These are phyloP conservation scores for Rhyzopertha dominica DNA, from an alignment of 1,140 invertebrate genomes.

Conservation along the genomic window DNA sequence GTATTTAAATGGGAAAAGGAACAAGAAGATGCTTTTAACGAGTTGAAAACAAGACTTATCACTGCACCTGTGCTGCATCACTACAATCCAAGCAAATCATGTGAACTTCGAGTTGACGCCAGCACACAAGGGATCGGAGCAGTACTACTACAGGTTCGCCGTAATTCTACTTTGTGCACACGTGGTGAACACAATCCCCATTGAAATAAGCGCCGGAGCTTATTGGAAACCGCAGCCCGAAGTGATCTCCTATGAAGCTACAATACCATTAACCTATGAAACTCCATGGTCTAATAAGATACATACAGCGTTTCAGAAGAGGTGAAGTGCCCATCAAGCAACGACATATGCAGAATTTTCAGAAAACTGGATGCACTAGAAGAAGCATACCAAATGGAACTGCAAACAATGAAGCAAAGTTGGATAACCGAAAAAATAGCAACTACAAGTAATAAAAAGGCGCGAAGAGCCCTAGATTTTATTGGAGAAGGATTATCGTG, in stretches of 20 bases:
- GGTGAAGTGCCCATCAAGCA: too few relatives aligned
- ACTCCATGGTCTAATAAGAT: not conserved
- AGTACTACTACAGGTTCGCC: slow-evolving; percentile 21
- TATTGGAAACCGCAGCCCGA: slow-evolving; percentile 11
- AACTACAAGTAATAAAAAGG: too few relatives aligned
- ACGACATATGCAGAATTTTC: too few relatives aligned
- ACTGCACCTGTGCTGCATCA: slow-evolving; percentile 22
- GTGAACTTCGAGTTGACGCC: slow-evolving; percentile 24
- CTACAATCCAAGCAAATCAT: slow-evolving; percentile 16
- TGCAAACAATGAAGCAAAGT: too few relatives aligned
- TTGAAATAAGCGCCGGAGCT: slow-evolving; percentile 15
- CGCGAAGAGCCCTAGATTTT: slow-evolving; percentile 16
- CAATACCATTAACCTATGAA: slow-evolving; percentile 12
- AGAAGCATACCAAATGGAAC: too few relatives aligned
- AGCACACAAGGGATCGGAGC: slow-evolving; percentile 15
- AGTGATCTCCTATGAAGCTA: slow-evolving; percentile 14
- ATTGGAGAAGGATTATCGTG: slow-evolving; percentile 13
- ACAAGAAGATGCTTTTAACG: slow-evolving; percentile 16
- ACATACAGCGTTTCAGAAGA: too few relatives aligned
- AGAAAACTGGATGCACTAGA: too few relatives aligned
- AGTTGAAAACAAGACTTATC: slow-evolving; percentile 15
- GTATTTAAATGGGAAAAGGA: slow-evolving; percentile 10
- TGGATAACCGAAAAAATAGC: too few relatives aligned
- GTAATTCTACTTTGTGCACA: too few relatives aligned
- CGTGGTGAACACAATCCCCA: too few relatives aligned